Percentiles rank a stretch among this genome's conserved stretches.
Conservation (phyloP, 2,888 invertebrate species). For the Ochropleura leucogaster region DNA sequence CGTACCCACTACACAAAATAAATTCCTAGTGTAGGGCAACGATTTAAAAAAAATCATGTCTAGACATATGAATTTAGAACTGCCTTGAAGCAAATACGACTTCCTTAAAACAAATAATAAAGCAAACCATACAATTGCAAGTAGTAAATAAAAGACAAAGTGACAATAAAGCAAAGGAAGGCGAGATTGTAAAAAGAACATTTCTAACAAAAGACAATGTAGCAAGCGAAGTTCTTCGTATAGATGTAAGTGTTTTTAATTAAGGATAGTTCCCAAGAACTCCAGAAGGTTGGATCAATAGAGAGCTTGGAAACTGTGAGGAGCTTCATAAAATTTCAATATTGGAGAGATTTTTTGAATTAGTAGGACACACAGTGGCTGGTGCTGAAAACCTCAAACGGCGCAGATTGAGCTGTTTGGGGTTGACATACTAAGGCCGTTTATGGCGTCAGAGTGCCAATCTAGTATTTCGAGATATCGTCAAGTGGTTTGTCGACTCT, state of each 20-base stretch:
- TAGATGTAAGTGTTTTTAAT: slow-evolving; percentile 36
- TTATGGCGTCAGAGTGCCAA: too few species aligned
- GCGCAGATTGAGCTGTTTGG: too few species aligned
- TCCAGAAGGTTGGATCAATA: slow-evolving; percentile 8
- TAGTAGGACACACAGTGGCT: background rate
- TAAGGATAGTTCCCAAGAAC: slow-evolving; percentile 21
- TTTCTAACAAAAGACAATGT: slow-evolving; percentile 4
- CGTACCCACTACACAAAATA: too few species aligned
- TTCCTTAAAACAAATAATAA: background rate
- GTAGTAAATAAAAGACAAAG: slow-evolving; percentile 4
- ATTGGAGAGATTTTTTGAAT: background rate
- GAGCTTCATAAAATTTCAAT: slow-evolving; percentile 6
- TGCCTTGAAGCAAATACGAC: background rate
- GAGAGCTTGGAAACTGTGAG: background rate
- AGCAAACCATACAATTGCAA: background rate
- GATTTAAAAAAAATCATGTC: too few species aligned
- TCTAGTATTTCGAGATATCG: too few species aligned
- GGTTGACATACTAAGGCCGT: too few species aligned
- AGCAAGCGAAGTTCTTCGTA: slow-evolving; percentile 7
- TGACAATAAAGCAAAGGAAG: slow-evolving; percentile 8
- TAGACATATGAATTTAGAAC: background rate
- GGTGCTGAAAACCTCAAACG: background rate
- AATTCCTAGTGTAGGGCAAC: too few species aligned
- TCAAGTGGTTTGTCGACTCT: too few species aligned
- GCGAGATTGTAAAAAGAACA: slow-evolving; percentile 8